Evolutionary conservation across 2,888 invertebrate species (phyloP), one percentile per base, ranked within the genome.

Genomic region (Megalurothrips usitatus): DNA sequence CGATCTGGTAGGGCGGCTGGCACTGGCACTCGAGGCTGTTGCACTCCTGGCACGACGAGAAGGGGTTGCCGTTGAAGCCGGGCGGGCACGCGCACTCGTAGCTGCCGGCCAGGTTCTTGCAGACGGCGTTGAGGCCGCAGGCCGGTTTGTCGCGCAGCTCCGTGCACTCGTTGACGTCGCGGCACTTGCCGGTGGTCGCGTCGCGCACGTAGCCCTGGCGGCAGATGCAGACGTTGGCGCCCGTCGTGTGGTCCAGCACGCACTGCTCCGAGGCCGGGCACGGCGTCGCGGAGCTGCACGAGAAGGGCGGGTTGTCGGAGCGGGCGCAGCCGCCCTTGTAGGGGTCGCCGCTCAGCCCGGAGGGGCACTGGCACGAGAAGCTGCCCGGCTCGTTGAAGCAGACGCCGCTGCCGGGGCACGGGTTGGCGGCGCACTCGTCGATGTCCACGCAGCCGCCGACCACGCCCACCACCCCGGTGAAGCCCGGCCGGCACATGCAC

Each of bases 41-140:
- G 86, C 96, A 96, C 86, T 95, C 92, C 88, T 95, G 94, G 86
- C 97, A 97, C 84, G 93, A 90, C 23, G 93, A 91, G 86, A 96
- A 97, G 0, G 97, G 96, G 88, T 97, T 96, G 79, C 96, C 96
- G 85, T 94, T 94, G 86, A 94, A 96, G 52, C 95, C 96, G 48
- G 92, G 89, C 0, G 96, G 94, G 85, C 97, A 97, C 85, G 94
- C 94, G 85, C 97, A 97, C 87, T 96, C 96, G 86, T 96, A 97
- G 86, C 96, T 96, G 79, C 97, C 97, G 0, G 96, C 96, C 80
- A 96, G 88, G 88, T 97, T 97, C 86, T 95, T 96, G 86, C 97
- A 97, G 82, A 96, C 91, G 0, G 96, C 96, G 87, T 96, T 96
- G 43, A 94, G 88, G 0, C 96, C 97, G 87, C 97, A 97, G 26